Conservation (phyloP, 2,797 vertebrate genomes). For the Neosilurus mollespiculum region DNA sequence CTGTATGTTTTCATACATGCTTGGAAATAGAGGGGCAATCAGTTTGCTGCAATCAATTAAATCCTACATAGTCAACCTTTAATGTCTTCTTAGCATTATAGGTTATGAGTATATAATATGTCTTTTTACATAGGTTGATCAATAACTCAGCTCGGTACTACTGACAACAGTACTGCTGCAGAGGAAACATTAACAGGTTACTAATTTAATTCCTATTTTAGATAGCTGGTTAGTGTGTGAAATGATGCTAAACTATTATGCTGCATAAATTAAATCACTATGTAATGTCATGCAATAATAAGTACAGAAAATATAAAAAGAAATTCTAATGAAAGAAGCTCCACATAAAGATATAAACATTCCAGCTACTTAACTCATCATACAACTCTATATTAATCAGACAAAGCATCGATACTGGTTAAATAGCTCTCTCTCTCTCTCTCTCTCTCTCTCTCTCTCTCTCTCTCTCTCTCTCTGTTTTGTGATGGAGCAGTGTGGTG, state of each 20-base stretch:
- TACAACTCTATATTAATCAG: conserved; percentile 12
- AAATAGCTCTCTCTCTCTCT: neutral
- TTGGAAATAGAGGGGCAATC: too few species aligned
- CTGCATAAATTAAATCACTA: neutral
- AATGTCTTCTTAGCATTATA: neutral
- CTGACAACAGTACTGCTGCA: neutral
- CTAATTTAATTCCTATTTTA: neutral
- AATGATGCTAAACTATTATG: neutral
- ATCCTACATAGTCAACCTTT: too few species aligned
- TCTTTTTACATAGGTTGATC: neutral
- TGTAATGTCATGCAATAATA: neutral
- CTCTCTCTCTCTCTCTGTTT: conserved; percentile 20
- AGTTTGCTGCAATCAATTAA: too few species aligned
- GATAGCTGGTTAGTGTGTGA: neutral
- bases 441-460: conserved; percentile 13
- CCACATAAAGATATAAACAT: neutral
- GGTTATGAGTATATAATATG: neutral
- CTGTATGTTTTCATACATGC: too few species aligned
- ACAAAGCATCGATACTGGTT: neutral
- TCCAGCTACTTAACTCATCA: neutral
- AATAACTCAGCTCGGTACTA: neutral
- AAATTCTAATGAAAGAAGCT: neutral
- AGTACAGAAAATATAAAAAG: neutral
- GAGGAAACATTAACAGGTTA: neutral
- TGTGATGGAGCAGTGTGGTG: conserved; percentile 33